Base-by-base conservation (phyloP, 2,113 vertebrate genomes). In the Larimichthys polyactis region DNA sequence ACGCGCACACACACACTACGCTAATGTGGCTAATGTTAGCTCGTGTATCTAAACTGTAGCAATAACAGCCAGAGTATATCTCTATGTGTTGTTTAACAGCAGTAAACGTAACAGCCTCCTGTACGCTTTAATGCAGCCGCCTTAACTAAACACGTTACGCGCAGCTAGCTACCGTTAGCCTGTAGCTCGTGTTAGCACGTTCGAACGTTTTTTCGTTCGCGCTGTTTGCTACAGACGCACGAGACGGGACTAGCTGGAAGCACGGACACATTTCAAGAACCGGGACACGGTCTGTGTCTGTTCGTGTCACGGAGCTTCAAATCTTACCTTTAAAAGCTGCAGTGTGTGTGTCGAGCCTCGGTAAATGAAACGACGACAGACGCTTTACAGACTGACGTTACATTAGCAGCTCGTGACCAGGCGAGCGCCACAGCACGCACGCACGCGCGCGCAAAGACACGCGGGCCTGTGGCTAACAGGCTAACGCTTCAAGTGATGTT, bases 281-380 rank as follows among this genome's bases (percentile, higher is more conserved):
- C 36, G 7, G 36, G 36, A 40, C 36, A 8, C 36, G 2, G 8
- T 40, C 36, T 40, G 7, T 8, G 9, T 3, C 43, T 5, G 17
- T 54, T 52, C 8, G 14, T 12, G 1, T 6, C 0, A 8, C 0
- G 0, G 0, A 2, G 2, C 0, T 8, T 2, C 2, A 7, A 20
- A 32, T 66, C 58, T 3, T 88, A 91, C 90, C 90, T 82, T 57
- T 44, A 0, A 22, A 71, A 73, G 63, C 20, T n/a, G 51, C 6
- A 6, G 7, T 40, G 36, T 40, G 32, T 0, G 76, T 20, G 46
- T 78, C 1, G 32, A n/a, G 14, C 58, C 66, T 58, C 40, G n/a
- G 51, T 60, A 57, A 29, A 49, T 70, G 73, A 86, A 84, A 91
- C 85, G 79, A 76, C 84, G 74, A 55, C 64, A 17, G 64, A 11